These are phyloP conservation scores for Zoanthus solanderi DNA, from an alignment of 92 coral and sea anemone species.

Conservation along the genomic window DNA sequence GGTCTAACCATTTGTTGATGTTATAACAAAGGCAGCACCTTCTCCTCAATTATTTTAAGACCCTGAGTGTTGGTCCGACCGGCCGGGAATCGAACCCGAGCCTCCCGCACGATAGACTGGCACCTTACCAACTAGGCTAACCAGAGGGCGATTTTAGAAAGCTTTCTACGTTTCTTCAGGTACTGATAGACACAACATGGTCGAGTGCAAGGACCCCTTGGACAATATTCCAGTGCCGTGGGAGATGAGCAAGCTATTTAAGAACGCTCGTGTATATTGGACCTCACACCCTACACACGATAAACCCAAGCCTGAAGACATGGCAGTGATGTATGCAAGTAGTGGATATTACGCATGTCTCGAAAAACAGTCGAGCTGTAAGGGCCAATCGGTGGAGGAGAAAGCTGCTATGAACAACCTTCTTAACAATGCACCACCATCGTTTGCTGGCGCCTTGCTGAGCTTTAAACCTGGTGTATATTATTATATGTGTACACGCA, in stretches of 20 bases:
- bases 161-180: conserved; percentile 53
- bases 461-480: conserved; percentile 76
- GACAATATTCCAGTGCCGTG: conserved; percentile 84
- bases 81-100: no score
- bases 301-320: conserved; percentile 75
- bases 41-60: no score
- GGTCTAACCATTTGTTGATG: no score
- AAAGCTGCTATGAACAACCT: conserved; percentile 76
- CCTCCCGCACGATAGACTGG: no score
- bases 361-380: background rate
- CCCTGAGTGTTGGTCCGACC: no score
- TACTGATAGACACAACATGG: conserved; percentile 92
- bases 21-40: no score
- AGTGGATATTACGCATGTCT: conserved; percentile 76
- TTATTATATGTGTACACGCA: conserved; percentile 87
- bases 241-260: conserved; percentile 74
- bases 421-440: conserved; percentile 94
- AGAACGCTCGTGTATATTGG: conserved; percentile 71
- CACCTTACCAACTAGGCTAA: no score
- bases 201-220: conserved; percentile 74
- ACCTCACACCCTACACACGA: conserved; percentile 63
- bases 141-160: background rate
- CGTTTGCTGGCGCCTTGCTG: conserved; percentile 86
- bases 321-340: conserved; percentile 79
- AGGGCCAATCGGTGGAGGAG: conserved; percentile 54